A percentile compares a stretch with the other conserved stretches of the same genome.
Conservation (phyloP, 2,797 vertebrate species). For the Syndactyla subalaris region DNA sequence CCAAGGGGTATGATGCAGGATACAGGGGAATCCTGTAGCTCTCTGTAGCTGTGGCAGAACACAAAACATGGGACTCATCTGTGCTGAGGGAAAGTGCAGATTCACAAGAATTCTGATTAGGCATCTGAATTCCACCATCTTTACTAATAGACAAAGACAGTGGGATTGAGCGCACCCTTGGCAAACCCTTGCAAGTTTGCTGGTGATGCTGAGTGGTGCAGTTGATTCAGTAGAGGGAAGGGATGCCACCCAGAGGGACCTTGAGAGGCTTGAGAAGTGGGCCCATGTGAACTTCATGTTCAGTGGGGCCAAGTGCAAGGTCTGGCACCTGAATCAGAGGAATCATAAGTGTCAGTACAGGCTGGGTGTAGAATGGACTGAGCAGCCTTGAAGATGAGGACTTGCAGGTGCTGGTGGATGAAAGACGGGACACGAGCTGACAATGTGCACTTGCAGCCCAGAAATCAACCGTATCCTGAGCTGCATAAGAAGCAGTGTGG, state of each 20-base stretch:
- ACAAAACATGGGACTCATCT: neutral
- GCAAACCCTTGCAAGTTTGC: neutral
- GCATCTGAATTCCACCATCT: neutral
- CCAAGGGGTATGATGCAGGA: neutral
- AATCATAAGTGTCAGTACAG: neutral
- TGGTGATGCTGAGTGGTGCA: neutral
- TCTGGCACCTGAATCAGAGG: neutral
- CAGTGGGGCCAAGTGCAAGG: neutral
- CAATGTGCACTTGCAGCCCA: neutral
- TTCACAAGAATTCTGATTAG: neutral
- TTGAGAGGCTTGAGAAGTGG: neutral
- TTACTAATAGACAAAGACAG: neutral
- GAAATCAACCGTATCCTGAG: fast-evolving
- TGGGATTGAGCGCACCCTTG: neutral
- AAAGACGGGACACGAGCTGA: neutral
- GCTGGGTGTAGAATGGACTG: neutral
- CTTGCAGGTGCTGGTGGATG: neutral
- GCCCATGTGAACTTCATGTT: neutral
- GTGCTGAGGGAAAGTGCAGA: neutral
- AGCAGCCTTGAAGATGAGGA: neutral
- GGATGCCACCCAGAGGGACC: neutral
- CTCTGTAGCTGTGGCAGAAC: neutral
- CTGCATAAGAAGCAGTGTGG: fast-evolving
- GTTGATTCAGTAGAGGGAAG: neutral
- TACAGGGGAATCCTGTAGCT: neutral